These are phyloP conservation scores for Lateolabrax maculatus DNA, from an alignment of 2,797 vertebrate species.

Conservation along the genomic window DNA sequence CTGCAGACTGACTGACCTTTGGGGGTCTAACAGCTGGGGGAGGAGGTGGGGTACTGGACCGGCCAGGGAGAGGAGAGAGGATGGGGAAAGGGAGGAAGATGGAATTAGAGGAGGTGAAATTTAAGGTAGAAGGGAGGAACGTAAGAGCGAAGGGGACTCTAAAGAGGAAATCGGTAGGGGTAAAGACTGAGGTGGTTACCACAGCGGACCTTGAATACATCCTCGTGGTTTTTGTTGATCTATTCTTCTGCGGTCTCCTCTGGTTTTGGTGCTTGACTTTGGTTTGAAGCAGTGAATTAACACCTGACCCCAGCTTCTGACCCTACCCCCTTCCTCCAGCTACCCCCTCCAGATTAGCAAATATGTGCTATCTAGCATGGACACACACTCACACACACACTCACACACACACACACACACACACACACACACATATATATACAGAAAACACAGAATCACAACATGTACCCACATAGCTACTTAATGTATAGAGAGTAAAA, in stretches of 20 bases:
- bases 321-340: conserved; percentile 70
- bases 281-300: conserved; percentile 83
- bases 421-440: conserved; percentile 5
- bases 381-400: conserved; percentile 59
- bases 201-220: conserved; percentile 55
- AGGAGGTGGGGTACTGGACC: conserved; percentile 59
- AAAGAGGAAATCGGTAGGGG: conserved; percentile 41
- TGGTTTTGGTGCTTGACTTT: conserved; percentile 66
- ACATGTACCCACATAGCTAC: conserved; percentile 45
- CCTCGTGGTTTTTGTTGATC: conserved; percentile 55
- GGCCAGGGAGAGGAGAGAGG: conserved; percentile 38
- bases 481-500: conserved; percentile 62
- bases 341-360: conserved; percentile 80
- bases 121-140: conserved; percentile 46
- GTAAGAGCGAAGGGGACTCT: conserved; percentile 42
- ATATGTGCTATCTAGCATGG: conserved; percentile 72
- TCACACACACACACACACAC: conserved; percentile 6
- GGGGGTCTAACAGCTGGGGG: conserved; percentile 79
- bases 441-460: conserved; percentile 33
- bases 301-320: conserved; percentile 81
- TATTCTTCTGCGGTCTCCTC: conserved; percentile 35
- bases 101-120: conserved; percentile 50
- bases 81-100: conserved; percentile 37
- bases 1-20: conserved; percentile 84
- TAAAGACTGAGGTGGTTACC: conserved; percentile 36